Base-by-base conservation (phyloP, 23 tunicate genomes). In the Corella eumyota region DNA sequence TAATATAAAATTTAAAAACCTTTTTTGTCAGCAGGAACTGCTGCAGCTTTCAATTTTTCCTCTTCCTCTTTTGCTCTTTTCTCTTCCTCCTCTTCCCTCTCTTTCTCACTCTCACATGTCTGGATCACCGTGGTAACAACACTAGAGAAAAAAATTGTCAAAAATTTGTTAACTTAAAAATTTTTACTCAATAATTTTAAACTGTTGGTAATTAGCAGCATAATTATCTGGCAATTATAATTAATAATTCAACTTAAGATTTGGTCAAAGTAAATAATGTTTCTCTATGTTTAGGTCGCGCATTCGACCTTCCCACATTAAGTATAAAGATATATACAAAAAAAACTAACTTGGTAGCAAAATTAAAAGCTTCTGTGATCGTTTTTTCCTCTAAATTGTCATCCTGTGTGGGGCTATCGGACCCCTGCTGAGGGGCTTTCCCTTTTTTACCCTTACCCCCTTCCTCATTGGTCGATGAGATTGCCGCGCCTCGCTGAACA, bases 71-170 rank as follows among this genome's bases (percentile, higher is more conserved):
- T 77, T n/a, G 65, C 29, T 30, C 78, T 49, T 22, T 71, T 49
- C 25, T 85, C 95, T 65, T 85, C 95, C 57, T 85, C 87, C 48
- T 72, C 85, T 50, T 85, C 95, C 0, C 80, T 85, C 37, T 85
- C 95, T 51, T 85, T 85, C 29, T 67, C 85, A 20, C 71, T 57
- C 15, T 76, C 58, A 50, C 81, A 73, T 36, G 64, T 20, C 34
- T 77, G 79, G 0, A 85, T 75, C 44, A 48, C 25, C 36, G 24
- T 58, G 0, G 85, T 65, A 0, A 85, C 34, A 27, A 45, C 56
- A 30, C 75, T 66, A 53, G 65, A 27, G 33, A 71, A 24, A 20
- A 62, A 35, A 62, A 15, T n/a, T n/a, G n/a, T n/a, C n/a, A n/a
- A n/a, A n/a, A 6, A 6, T 7, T 7, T 19, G 5, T 51, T 51